phyloP scores from a whole-genome alignment of 1,140 invertebrate species.

The Melitaea cinxia region DNA sequence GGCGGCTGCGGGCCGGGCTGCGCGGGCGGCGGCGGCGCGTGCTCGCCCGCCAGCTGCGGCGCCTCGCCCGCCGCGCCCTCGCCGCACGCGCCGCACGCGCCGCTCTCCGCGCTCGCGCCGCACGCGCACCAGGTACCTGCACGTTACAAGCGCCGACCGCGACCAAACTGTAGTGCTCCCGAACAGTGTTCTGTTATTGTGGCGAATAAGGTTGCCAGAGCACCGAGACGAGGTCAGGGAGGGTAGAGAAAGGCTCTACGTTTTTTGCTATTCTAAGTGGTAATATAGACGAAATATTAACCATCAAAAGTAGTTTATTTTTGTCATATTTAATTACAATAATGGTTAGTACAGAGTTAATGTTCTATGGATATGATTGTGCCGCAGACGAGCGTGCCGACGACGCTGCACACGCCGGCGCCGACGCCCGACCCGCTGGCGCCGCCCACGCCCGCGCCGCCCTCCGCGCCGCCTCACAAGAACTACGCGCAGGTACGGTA shows the following conservation, averaged over 20 bases:
- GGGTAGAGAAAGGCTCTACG: too few species aligned
- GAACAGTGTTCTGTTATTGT: too few species aligned
- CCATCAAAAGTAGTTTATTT: too few species aligned
- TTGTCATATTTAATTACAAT: neutral
- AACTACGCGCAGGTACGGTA: slow-evolving; percentile 59
- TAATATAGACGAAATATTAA: too few species aligned
- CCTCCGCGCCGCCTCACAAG: slow-evolving; percentile 62
- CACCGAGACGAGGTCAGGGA: too few species aligned
- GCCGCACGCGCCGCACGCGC: slow-evolving; percentile 71
- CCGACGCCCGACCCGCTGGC: slow-evolving; percentile 82
- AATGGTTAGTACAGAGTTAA: too few species aligned
- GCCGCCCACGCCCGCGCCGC: slow-evolving; percentile 79
- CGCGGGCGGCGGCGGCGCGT: slow-evolving; percentile 53
- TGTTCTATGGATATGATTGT: too few species aligned
- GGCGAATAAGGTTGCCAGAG: too few species aligned
- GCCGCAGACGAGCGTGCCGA: slow-evolving; percentile 57
- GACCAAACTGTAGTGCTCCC: too few species aligned
- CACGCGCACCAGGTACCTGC: slow-evolving; percentile 55
- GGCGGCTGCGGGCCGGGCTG: slow-evolving; percentile 38
- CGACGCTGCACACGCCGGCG: slow-evolving; percentile 81
- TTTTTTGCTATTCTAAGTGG: too few species aligned
- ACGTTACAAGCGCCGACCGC: too few species aligned
- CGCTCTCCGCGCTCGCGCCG: slow-evolving; percentile 72
- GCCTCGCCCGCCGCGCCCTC: slow-evolving; percentile 65
- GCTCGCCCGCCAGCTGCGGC: slow-evolving; percentile 74